phyloP scores from a whole-genome alignment of 1,140 invertebrate species.

The Leucophenga varia region DNA sequence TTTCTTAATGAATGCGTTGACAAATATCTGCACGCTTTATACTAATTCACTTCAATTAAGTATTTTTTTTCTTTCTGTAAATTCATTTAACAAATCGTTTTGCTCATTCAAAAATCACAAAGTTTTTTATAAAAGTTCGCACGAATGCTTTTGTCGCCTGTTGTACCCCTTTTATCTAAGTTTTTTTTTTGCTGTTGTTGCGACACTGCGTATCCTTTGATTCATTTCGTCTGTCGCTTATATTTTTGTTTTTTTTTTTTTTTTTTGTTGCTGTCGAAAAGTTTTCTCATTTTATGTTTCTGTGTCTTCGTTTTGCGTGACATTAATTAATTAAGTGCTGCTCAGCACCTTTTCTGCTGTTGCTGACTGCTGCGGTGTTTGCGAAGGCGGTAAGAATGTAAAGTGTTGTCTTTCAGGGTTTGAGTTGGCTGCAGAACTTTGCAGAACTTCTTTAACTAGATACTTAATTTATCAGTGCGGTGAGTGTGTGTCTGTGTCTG shows the following conservation, averaged over 20 bases:
- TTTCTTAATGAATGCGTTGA: constrained; percentile 52
- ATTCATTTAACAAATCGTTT: constrained; percentile 35
- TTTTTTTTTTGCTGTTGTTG: no score
- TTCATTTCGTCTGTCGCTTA: no score
- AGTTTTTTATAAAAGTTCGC: no score
- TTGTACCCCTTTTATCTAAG: no score
- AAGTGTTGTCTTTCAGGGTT: no score
- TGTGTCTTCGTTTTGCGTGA: constrained; percentile 16
- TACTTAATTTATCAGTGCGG: constrained; percentile 11
- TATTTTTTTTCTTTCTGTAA: neutral
- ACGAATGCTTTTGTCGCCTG: no score
- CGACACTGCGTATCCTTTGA: no score
- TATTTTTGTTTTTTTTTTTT: no score
- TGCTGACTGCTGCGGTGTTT: no score
- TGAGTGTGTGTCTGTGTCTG: constrained; percentile 26
- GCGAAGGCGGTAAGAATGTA: no score
- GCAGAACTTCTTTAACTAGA: neutral
- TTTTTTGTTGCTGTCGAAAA: no score
- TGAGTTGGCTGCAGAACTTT: no score
- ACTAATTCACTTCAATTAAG: neutral
- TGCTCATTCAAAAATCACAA: neutral
- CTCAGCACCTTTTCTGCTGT: constrained; percentile 31
- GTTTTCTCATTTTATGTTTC: constrained; percentile 46
- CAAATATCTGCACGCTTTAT: constrained; percentile 45
- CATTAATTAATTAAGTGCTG: constrained; percentile 53